Percentiles rank a stretch among this genome's conserved stretches.
These are phyloP conservation scores for Psilanteris sp. DNA, from an alignment of 1,140 invertebrate genomes.

Conservation along the genomic window DNA sequence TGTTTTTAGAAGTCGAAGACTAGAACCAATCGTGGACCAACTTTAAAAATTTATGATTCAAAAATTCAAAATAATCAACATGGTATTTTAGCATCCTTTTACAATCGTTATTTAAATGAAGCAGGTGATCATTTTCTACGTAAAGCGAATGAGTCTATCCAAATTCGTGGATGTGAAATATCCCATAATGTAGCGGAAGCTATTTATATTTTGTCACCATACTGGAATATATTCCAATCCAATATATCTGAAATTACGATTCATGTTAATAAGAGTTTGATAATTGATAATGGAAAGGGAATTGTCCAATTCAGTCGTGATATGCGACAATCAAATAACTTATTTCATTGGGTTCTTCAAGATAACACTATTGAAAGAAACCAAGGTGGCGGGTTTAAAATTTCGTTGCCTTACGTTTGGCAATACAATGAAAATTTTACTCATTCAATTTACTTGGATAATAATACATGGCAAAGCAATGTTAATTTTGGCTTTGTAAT, in stretches of 20 bases:
- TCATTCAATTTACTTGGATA: slow-evolving; percentile 91
- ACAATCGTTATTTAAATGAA: slow-evolving; percentile 93
- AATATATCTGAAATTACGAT: slow-evolving; percentile 92
- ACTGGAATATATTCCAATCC: slow-evolving; percentile 89
- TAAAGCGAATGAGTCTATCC: slow-evolving; percentile 92
- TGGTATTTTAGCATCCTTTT: slow-evolving; percentile 92
- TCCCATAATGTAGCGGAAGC: slow-evolving; percentile 89
- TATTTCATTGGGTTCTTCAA: slow-evolving; percentile 95
- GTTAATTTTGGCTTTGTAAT: slow-evolving; percentile 91
- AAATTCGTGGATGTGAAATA: slow-evolving; percentile 88
- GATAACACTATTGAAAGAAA: slow-evolving; percentile 94
- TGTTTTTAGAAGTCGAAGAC: slow-evolving; percentile 85
- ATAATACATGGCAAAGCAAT: slow-evolving; percentile 93
- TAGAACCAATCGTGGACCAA: slow-evolving; percentile 87
- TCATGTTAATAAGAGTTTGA: slow-evolving; percentile 90
- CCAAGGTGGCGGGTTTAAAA: slow-evolving; percentile 88
- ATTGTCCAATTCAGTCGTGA: slow-evolving; percentile 94
- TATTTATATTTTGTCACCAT: slow-evolving; percentile 89
- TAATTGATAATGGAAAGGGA: slow-evolving; percentile 91
- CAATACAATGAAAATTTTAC: slow-evolving; percentile 97
- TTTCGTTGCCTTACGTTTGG: slow-evolving; percentile 95
- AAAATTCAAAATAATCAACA: slow-evolving; percentile 89
- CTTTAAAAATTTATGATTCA: slow-evolving; percentile 84
- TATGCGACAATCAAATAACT: slow-evolving; percentile 93
- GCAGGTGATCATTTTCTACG: slow-evolving; percentile 90